These are phyloP conservation scores for Uloborus plumipes DNA, from an alignment of 2,888 invertebrate species.

Conservation along the genomic window DNA sequence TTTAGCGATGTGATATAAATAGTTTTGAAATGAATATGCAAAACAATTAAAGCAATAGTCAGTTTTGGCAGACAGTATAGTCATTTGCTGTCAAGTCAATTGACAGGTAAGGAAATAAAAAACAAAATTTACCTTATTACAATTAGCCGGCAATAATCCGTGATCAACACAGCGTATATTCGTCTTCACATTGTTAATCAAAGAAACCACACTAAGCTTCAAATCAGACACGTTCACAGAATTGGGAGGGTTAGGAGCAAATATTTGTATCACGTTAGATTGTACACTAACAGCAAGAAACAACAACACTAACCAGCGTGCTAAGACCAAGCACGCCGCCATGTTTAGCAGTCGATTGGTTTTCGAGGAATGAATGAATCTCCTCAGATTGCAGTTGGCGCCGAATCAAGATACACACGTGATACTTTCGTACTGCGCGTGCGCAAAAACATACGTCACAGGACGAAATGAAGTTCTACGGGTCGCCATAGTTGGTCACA, in stretches of 20 bases:
- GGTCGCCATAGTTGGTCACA: too few species aligned
- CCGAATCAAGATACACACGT: slow-evolving; percentile 25
- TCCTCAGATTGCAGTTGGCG: slow-evolving; percentile 55
- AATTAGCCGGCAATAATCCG: slow-evolving; percentile 21
- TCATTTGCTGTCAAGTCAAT: too few species aligned
- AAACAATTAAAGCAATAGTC: too few species aligned
- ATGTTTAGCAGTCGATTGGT: slow-evolving; percentile 14
- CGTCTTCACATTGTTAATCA: slow-evolving; percentile 26
- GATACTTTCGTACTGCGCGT: slow-evolving; percentile 25
- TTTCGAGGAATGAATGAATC: neutral
- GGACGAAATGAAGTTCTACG: too few species aligned
- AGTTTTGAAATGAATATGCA: too few species aligned
- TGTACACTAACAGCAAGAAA: neutral
- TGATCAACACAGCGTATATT: slow-evolving; percentile 35
- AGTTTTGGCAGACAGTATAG: too few species aligned
- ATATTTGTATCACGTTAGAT: slow-evolving; percentile 30
- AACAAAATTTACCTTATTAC: slow-evolving; percentile 36
- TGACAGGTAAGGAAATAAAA: neutral
- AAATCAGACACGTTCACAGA: slow-evolving; percentile 32
- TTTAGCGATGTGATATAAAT: too few species aligned
- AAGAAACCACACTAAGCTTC: slow-evolving; percentile 8
- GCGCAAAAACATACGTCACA: slow-evolving; percentile 1
- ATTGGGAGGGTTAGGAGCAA: slow-evolving; percentile 18
- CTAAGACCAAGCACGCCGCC: slow-evolving; percentile 16
- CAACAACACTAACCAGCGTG: slow-evolving; percentile 10